Conservation (phyloP, 2,113 vertebrate species). For the Hucho hucho region DNA sequence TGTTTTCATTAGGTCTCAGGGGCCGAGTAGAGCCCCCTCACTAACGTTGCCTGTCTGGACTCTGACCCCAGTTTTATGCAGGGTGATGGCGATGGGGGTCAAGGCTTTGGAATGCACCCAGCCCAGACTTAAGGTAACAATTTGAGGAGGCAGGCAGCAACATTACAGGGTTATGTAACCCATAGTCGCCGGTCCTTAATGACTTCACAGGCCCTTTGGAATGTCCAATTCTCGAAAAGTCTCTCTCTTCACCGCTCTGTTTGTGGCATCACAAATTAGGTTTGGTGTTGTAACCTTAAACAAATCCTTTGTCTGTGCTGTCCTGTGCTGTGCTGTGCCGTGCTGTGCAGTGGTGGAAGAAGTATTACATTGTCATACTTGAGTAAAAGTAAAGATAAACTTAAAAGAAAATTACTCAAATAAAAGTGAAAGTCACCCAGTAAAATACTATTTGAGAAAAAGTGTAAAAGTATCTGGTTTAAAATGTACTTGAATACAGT, state of each 20-base stretch:
- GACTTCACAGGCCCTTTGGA: conserved; percentile 44
- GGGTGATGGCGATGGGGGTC: conserved; percentile 46
- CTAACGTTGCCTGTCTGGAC: conserved; percentile 52
- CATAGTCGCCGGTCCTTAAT: conserved; percentile 40
- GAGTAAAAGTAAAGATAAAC: too few relatives aligned
- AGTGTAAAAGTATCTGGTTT: too few relatives aligned
- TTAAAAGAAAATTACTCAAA: too few relatives aligned
- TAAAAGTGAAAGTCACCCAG: too few relatives aligned
- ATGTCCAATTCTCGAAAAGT: conserved; percentile 56
- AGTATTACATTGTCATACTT: too few relatives aligned
- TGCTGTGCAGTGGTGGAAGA: too few relatives aligned
- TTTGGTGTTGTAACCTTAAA: conserved; percentile 25
- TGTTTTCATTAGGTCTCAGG: conserved; percentile 60
- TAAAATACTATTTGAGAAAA: too few relatives aligned
- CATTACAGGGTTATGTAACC: conserved; percentile 62
- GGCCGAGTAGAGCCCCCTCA: conserved; percentile 42
- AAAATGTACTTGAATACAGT: too few relatives aligned
- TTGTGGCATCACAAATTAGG: conserved; percentile 57
- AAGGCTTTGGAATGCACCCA: conserved; percentile 33
- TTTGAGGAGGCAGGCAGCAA: conserved; percentile 44
- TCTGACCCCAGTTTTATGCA: conserved; percentile 55
- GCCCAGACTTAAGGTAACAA: conserved; percentile 60
- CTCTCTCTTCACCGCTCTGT: conserved; percentile 53
- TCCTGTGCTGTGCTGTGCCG: too few relatives aligned
- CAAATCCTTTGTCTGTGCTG: conserved; percentile 37